Percentiles rank a stretch among this genome's conserved stretches.
phyloP scores from a whole-genome alignment of 2,113 vertebrate species.

The Cavia aperea region DNA sequence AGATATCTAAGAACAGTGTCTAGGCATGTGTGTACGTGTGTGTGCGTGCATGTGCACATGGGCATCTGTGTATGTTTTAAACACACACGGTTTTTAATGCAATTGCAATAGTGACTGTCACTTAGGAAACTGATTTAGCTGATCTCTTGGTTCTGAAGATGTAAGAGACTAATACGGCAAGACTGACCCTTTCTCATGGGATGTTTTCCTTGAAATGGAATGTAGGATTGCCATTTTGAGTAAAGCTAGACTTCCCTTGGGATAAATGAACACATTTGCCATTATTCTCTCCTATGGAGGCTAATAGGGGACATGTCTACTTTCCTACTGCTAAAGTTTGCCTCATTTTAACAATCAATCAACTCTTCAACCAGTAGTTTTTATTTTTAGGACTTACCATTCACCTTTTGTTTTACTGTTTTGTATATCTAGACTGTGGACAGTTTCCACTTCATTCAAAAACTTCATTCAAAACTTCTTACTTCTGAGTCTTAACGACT shows the following conservation, averaged over 20 bases:
- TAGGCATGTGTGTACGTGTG: neutral
- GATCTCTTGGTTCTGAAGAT: neutral
- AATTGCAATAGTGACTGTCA: too few species aligned
- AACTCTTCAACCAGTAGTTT: neutral
- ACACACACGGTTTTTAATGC: neutral
- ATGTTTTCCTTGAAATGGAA: neutral
- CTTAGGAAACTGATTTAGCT: neutral
- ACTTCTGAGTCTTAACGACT: neutral
- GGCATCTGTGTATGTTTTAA: neutral
- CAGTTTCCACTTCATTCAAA: neutral
- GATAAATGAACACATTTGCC: neutral
- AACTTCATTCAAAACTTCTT: neutral
- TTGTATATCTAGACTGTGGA: neutral
- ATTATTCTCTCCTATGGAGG: neutral
- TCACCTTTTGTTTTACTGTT: neutral
- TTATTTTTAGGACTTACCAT: neutral
- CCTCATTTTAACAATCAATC: neutral
- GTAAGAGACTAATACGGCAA: neutral
- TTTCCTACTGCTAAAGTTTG: neutral
- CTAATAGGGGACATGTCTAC: neutral
- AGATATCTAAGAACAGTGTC: neutral
- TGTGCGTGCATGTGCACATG: neutral
- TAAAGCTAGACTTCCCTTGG: slow-evolving; percentile 37
- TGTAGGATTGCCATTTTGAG: neutral
- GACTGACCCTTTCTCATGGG: neutral